These are phyloP conservation scores for Eupsittula cactorum DNA, from an alignment of 2,113 vertebrate species.

Conservation along the genomic window DNA sequence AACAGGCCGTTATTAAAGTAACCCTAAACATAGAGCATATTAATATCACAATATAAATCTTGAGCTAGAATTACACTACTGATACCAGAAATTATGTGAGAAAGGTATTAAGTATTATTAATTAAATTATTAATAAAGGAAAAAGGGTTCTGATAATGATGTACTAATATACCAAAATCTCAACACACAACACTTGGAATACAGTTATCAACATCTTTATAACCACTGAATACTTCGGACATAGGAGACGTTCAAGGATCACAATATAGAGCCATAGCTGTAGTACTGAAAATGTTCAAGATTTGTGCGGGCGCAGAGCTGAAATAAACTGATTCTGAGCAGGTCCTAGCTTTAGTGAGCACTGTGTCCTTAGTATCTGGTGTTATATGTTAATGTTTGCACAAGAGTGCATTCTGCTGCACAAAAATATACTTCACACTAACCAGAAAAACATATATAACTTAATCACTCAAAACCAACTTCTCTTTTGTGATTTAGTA, in stretches of 20 bases:
- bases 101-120: background rate
- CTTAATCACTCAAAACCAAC: background rate
- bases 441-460: background rate
- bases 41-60: background rate
- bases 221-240: background rate
- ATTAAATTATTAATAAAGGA: background rate
- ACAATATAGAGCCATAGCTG: background rate
- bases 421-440: background rate
- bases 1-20: no score
- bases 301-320: background rate
- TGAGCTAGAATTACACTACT: background rate
- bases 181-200: background rate
- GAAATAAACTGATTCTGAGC: background rate
- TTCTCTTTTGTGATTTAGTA: background rate
- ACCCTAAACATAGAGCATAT: background rate
- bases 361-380: background rate
- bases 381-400: background rate
- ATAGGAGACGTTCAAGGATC: background rate
- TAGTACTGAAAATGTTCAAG: background rate
- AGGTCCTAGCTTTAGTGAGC: background rate
- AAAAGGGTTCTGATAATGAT: background rate
- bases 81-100: background rate
- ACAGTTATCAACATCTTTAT: background rate
- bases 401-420: background rate
- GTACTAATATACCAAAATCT: background rate